Evolutionary conservation across 2,113 vertebrate genomes (phyloP).

Genomic region (Synodontis membranacea): DNA sequence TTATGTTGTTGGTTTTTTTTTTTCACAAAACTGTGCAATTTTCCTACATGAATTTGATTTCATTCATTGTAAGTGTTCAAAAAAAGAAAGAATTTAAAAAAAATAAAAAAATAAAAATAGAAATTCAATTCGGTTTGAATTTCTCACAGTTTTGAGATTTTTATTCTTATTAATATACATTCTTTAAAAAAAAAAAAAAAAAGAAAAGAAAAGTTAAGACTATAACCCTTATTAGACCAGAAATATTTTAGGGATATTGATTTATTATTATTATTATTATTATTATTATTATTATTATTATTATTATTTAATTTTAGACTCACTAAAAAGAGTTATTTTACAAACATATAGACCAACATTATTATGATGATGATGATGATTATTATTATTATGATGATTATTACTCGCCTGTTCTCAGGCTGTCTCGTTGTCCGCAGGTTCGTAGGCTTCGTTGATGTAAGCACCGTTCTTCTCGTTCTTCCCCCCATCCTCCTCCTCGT

Average conservation of each 20-base stretch:
- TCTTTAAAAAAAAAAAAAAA: too few species aligned
- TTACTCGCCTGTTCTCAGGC: not conserved
- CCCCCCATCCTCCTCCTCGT: not conserved
- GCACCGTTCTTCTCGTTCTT: not conserved
- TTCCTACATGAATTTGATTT: not conserved
- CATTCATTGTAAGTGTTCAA: not conserved
- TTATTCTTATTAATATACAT: not conserved
- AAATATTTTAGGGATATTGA: not conserved
- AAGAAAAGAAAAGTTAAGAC: not conserved
- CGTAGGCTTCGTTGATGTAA: slow-evolving; percentile 30
- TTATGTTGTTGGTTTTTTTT: not conserved
- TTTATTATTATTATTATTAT: not conserved
- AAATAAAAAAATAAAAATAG: too few species aligned
- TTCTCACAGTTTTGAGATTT: not conserved
- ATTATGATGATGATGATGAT: not conserved
- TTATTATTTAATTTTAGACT: not conserved
- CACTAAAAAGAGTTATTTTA: not conserved
- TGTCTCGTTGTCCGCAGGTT: not conserved
- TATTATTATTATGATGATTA: not conserved
- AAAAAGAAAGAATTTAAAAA: too few species aligned
- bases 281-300: not conserved
- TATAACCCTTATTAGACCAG: not conserved
- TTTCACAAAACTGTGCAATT: not conserved
- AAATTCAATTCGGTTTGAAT: too few species aligned
- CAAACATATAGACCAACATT: not conserved